These are phyloP conservation scores for Synanthedon andrenaeformis DNA, from an alignment of 2,888 invertebrate genomes.

Conservation along the genomic window DNA sequence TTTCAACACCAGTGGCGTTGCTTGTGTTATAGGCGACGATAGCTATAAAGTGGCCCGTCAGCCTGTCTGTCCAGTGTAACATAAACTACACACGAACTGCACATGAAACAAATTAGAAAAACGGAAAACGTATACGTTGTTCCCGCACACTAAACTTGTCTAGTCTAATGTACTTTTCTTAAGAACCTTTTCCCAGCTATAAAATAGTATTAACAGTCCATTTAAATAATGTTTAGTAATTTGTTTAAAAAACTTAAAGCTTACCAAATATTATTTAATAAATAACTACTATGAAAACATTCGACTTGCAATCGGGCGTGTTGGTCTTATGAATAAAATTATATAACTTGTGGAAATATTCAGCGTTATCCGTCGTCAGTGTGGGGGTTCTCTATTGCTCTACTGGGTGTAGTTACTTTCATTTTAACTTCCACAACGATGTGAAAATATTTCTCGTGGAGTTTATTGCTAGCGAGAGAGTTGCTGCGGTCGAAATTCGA, in stretches of 20 bases:
- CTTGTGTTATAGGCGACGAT: too few species aligned
- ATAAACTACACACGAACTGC: too few species aligned
- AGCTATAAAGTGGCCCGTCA: too few species aligned
- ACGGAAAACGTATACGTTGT: too few species aligned
- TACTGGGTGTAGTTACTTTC: conserved; percentile 62
- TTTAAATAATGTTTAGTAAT: too few species aligned
- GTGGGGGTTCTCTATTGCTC: conserved; percentile 46
- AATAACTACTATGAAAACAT: conserved; percentile 21
- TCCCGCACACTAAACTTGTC: too few species aligned
- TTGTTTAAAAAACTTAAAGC: not conserved
- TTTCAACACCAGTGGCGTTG: too few species aligned
- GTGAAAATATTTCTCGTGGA: conserved; percentile 65
- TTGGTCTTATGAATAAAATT: conserved; percentile 59
- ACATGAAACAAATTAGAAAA: too few species aligned
- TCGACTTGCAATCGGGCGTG: conserved; percentile 36
- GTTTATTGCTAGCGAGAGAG: conserved; percentile 59
- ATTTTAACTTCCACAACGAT: conserved; percentile 67
- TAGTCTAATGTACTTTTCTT: too few species aligned
- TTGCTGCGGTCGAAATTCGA: conserved; percentile 32
- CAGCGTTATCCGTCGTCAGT: conserved; percentile 48
- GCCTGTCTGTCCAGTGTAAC: too few species aligned
- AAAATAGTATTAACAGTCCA: too few species aligned
- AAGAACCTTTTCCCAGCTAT: too few species aligned
- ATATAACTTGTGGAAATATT: conserved; percentile 51
- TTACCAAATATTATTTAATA: not conserved